Base-by-base conservation (phyloP, 2,797 vertebrate species). In the Sebastes elongatus region DNA sequence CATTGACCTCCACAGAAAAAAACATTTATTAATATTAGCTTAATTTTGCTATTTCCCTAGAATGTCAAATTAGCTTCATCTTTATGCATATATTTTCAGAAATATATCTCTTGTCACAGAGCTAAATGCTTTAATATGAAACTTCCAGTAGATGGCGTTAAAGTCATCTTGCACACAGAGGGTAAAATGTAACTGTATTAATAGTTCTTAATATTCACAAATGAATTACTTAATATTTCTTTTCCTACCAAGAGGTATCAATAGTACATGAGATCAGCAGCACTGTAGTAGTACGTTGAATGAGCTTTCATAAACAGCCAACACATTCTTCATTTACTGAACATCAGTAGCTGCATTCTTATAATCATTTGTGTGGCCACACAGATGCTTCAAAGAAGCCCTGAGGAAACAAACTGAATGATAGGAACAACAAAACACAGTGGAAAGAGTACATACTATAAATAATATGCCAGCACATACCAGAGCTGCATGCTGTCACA, bases 111-210 rank as follows among this genome's bases (percentile, higher is more conserved):
- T 38, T 4, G 5, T 18, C 64, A n/a, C 32, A 27, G 14, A 66
- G 30, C 11, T 67, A 5, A 22, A 57, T 55, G 76, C 18, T n/a
- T 30, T 71, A 27, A 20, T 25, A 22, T 13, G 7, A 60, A 46
- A 4, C 7, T 0, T 13, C 86, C 84, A 88, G 20, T 16, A 88
- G 88, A 49, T 71, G 88, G 80, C 62, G 28, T 3, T 57, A 64
- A 63, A 74, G 79, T 35, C 23, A 63, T 77, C 23, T 11, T 9
- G 4, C 20, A 59, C 28, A 72, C 35, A 23, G 3, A 9, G 14
- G 16, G 18, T 10, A 18, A 66, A 60, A n/a, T 13, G 4, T n/a
- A 7, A 23, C 11, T 22, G 5, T 18, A 23, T 18, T 2, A 0
- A 38, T 33, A 11, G 20, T 27, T 22, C 35, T 10, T 2, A n/a